These are phyloP conservation scores for Scophthalmus maximus DNA, from an alignment of 2,113 vertebrate species.

Conservation along the genomic window DNA sequence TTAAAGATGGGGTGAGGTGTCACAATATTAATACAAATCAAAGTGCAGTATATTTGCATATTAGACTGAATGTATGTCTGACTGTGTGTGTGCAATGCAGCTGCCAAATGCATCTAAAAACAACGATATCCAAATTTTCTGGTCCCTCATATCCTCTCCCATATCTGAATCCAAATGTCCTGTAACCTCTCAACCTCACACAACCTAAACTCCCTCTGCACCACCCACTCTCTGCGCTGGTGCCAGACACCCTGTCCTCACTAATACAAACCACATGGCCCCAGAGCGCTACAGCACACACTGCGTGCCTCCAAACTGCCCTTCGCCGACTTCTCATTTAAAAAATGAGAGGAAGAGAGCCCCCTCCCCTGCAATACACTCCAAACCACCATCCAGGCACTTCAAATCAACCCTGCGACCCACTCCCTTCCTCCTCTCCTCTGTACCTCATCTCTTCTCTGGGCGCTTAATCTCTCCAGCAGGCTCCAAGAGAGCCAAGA, in stretches of 20 bases:
- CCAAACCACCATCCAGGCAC: conserved; percentile 77
- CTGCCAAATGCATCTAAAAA: conserved; percentile 41
- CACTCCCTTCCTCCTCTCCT: conserved; percentile 57
- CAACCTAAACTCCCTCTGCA: conserved; percentile 71
- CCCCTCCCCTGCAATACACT: conserved; percentile 61
- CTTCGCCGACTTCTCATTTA: conserved; percentile 76
- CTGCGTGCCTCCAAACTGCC: conserved; percentile 76
- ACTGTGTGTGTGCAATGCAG: background rate
- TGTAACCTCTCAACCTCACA: conserved; percentile 78
- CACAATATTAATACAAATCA: background rate
- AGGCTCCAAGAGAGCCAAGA: conserved; percentile 77
- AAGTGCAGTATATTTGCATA: conserved; percentile 2
- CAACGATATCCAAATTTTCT: conserved; percentile 36
- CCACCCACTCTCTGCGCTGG: conserved; percentile 78
- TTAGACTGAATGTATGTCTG: conserved; percentile 15
- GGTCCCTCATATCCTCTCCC: conserved; percentile 58
- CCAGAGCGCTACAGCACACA: conserved; percentile 73
- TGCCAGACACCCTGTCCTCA: conserved; percentile 85
- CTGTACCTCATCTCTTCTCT: conserved; percentile 77
- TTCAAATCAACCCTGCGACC: conserved; percentile 74
- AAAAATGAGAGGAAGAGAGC: conserved; percentile 66
- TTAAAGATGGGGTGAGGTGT: background rate
- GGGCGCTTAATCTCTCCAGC: conserved; percentile 80
- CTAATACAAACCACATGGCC: conserved; percentile 86
- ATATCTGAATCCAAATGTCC: conserved; percentile 79